Evolutionary conservation across 2,797 vertebrate genomes (phyloP), one percentile per base, ranked within the genome.

Genomic region (Micromesistius poutassou): DNA sequence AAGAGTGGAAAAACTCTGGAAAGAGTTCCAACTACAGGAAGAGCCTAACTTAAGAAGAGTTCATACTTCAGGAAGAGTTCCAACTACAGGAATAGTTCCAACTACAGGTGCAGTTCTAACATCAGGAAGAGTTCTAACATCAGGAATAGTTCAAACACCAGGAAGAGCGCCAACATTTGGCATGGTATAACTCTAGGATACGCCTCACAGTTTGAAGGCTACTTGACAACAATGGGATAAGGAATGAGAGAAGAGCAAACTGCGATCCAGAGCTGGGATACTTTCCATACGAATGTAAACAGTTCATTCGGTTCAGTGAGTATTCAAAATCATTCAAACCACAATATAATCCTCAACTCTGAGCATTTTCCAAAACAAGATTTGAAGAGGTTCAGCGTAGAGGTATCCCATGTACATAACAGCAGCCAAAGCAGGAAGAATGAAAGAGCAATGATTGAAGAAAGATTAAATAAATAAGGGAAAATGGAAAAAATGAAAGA

Each of bases 291-390:
- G 22, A 22, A 8, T 4, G 55, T 9, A 70, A 79, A 73, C 81
- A 50, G 80, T 84, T 85, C 76, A 80, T 83, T 30, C 74, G 25
- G 36, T 79, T 71, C 74, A 70, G 81, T 22, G 77, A 84, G 76
- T 74, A 85, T 88, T 74, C 80, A 78, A 62, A 72, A 77, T 35
- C 1, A 9, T 71, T 74, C 55, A 62, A 62, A 62, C 22, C 55
- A 62, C n/a, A 62, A 25, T 25, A 1, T 7, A 62, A 8, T 25
- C 55, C 55, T 25, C 55, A 62, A 25, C 46, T 14, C n/a, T 62
- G 55, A 25, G 55, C n/a, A 7, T 16, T 22, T 55, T 55, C 50
- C 50, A 55, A 55, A 19, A 55, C 50, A 55, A 62, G 55, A 19
- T 62, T 25, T n/a, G 7, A 62, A 25, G 55, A 62, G 55, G 55